Evolutionary conservation across 2,113 vertebrate genomes (phyloP).

Genomic region (Macroglossus sobrinus): DNA sequence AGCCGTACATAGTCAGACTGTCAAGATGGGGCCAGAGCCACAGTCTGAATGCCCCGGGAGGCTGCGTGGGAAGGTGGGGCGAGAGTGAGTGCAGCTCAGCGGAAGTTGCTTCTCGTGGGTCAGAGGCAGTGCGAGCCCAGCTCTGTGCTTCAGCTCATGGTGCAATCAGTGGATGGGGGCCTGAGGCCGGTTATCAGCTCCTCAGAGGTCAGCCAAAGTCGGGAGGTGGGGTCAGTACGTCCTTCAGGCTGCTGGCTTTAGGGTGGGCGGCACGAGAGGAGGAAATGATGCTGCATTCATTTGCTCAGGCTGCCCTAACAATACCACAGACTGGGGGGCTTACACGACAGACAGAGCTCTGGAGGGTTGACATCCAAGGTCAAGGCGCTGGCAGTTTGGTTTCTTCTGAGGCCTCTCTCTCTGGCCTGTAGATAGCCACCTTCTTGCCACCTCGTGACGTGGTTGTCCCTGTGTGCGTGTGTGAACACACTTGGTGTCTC

Average conservation of each 20-base stretch:
- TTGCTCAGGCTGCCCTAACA: neutral
- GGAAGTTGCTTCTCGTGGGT: neutral
- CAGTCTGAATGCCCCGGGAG: neutral
- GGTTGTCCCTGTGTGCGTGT: neutral
- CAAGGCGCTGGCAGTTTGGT: neutral
- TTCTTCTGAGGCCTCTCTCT: neutral
- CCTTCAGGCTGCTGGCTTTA: neutral
- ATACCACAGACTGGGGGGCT: neutral
- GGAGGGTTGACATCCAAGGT: neutral
- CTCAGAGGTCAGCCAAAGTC: no score
- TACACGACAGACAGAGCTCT: fast-evolving
- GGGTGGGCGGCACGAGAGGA: neutral
- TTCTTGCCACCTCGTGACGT: fast-evolving
- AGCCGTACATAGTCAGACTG: neutral
- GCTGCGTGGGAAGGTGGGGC: fast-evolving
- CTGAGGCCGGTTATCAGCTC: neutral
- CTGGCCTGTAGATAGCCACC: fast-evolving
- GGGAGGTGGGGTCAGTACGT: no score
- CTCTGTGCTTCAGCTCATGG: fast-evolving
- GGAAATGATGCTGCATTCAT: fast-evolving
- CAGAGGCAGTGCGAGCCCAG: fast-evolving
- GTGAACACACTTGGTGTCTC: neutral
- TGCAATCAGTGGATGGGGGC: fast-evolving
- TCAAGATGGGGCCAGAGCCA: fast-evolving
- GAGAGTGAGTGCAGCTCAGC: fast-evolving